Base-by-base conservation (phyloP, 2,888 invertebrate species). In the Trachelus iudaicus region DNA sequence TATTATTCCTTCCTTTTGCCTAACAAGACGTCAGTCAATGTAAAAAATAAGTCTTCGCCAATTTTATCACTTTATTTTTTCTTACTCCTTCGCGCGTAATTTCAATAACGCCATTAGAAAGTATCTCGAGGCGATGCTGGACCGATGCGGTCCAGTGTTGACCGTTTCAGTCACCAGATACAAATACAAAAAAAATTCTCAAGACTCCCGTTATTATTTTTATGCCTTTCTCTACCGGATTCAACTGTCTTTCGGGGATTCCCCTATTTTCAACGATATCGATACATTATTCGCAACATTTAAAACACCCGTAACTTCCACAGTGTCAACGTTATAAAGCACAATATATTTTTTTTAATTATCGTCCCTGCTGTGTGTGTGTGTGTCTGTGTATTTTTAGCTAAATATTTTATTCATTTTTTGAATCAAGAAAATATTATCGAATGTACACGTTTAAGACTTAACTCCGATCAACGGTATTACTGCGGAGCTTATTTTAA, bases 31-130 rank as follows among this genome's bases (percentile, higher is more conserved):
- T 86, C 82, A 81, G 84, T 83, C 82, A 82, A 80, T 80, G 82
- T 86, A 83, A 85, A 87, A 87, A 87, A 85, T 86, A 87, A 85
- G 78, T 84, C 78, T 86, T 79, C 82, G 77, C 76, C 80, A 56
- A 56, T 56, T 56, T 56, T 9, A 56, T 56, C 56, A 56, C 56
- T 56, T 56, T 23, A 23, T 23, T 23, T 23, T 23, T 23, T 23
- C 40, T 56, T 6, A 56, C 9, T 56, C 56, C 6, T 56, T 15
- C 40, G 40, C 56, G 23, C 56, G 2, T 23, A 56, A 23, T 23
- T 56, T 56, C 56, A 2, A 23, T 23, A 56, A 56, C 23, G 23
- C 56, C 56, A 2, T 23, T 56, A 23, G 23, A 56, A 56, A 23
- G 9, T 56, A 56, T 56, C 56, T 56, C 56, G 23, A 23, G 9